These are phyloP conservation scores for Hyles euphorbiae DNA, from an alignment of 1,140 invertebrate species.

Conservation along the genomic window DNA sequence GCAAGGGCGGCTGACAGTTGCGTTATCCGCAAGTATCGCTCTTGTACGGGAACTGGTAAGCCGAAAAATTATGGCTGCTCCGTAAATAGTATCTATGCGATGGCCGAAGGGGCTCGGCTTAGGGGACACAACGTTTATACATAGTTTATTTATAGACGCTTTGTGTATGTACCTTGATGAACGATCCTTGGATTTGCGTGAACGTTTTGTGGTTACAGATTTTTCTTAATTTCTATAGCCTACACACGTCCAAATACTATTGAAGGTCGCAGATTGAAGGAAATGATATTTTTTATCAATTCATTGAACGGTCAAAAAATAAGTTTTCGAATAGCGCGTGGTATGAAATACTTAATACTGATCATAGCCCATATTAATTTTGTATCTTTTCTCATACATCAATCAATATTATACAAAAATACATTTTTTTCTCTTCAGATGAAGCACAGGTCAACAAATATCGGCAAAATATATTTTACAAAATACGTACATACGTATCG, in stretches of 20 bases:
- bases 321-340: too few relatives aligned
- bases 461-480: too few relatives aligned
- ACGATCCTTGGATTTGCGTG: background rate
- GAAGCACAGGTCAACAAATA: too few relatives aligned
- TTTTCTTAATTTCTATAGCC: background rate
- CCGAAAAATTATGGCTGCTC: constrained; percentile 30
- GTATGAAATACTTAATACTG: too few relatives aligned
- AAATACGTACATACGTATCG: constrained; percentile 33
- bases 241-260: constrained; percentile 9
- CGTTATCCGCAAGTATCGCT: constrained; percentile 34
- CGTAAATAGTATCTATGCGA: constrained; percentile 36
- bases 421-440: too few relatives aligned
- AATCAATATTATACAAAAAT: too few relatives aligned
- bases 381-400: too few relatives aligned
- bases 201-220: background rate
- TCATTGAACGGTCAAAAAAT: too few relatives aligned
- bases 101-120: constrained; percentile 1
- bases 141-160: background rate
- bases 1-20: constrained; percentile 38
- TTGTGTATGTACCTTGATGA: background rate
- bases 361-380: too few relatives aligned
- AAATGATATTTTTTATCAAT: too few relatives aligned
- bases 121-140: constrained; percentile 8
- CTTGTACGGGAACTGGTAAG: constrained; percentile 34
- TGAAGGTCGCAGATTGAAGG: constrained; percentile 17